phyloP scores from a whole-genome alignment of 2,888 invertebrate species.

The Drosophila niveifrons region DNA sequence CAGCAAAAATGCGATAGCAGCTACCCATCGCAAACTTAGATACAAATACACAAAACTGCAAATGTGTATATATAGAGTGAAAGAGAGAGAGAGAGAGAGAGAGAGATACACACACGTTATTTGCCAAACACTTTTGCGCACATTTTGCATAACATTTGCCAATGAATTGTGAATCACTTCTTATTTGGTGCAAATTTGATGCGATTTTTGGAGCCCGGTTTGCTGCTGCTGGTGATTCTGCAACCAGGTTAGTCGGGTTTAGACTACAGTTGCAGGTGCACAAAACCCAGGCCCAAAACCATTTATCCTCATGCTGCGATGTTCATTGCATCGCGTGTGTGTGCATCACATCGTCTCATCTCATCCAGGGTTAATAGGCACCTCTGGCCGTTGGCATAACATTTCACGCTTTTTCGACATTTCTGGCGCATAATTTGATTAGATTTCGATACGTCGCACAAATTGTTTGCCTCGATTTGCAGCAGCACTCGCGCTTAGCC shows the following conservation, averaged over 20 bases:
- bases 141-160: conserved; percentile 78
- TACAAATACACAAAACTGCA: conserved; percentile 27
- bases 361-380: conserved; percentile 56
- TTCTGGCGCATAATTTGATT: conserved; percentile 78
- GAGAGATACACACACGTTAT: conserved; percentile 47
- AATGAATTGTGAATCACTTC: conserved; percentile 68
- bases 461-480: conserved; percentile 68
- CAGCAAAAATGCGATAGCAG: conserved; percentile 55
- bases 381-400: conserved; percentile 58
- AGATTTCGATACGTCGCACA: conserved; percentile 71
- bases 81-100: conserved; percentile 21
- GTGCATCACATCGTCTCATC: not conserved
- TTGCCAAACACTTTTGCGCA: conserved; percentile 76
- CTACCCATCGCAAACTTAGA: conserved; percentile 29
- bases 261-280: not conserved
- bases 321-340: not conserved
- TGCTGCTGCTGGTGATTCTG: conserved; percentile 1
- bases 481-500: conserved; percentile 2
- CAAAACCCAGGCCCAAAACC: conserved; percentile 2
- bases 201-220: conserved; percentile 49
- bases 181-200: conserved; percentile 76
- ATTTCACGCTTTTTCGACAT: conserved; percentile 79
- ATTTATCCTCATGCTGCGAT: not conserved
- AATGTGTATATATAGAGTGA: conserved; percentile 1
- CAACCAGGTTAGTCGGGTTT: not conserved